Evolutionary conservation across 2,888 invertebrate genomes (phyloP), one percentile per base, ranked within the genome.

Genomic region (Leptothorax acervorum): DNA sequence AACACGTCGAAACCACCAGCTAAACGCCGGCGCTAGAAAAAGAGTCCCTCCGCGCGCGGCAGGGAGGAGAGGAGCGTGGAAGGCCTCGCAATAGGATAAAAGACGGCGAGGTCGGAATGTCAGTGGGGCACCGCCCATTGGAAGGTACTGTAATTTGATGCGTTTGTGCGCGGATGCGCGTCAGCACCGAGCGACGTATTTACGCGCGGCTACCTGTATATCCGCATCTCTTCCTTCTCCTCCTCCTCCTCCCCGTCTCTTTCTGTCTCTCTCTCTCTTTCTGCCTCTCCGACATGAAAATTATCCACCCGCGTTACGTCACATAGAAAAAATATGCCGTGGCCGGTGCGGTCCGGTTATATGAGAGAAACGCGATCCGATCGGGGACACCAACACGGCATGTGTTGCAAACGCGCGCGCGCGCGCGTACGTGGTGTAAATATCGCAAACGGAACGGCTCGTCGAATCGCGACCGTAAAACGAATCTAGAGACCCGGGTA

Each of bases 101-200:
- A 87, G 88, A 88, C 75, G 86, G 66, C 84, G 87, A 87, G 90
- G 90, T 90, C 85, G 90, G 85, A 88, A 88, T 85, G 90, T 87
- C 87, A 90, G 83, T 88, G 70, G 88, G 84, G 85, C 89, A 91
- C 90, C 90, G 90, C 91, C 91, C 87, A 86, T 76, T 84, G 76
- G 78, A 86, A 88, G 91, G 87, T 90, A 85, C 76, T 85, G 90
- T 89, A 90, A 90, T 91, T 90, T 66, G 91, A 90, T 86, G 90
- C 91, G 88, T 86, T 86, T 78, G 75, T 81, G 53, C 70, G 73
- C 63, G 82, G 51, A 86, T 84, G 74, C 71, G 68, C 83, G 81
- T 82, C 74, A 78, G n/a, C 65, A 11, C 11, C 60, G 11, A 62
- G 51, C 51, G 68, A 63, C 62, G 35, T 78, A 62, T 82, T 81